Percentiles rank a stretch among this genome's conserved stretches.
Conservation (phyloP, 2,113 vertebrate species). For the Orthochromis indermauri region DNA sequence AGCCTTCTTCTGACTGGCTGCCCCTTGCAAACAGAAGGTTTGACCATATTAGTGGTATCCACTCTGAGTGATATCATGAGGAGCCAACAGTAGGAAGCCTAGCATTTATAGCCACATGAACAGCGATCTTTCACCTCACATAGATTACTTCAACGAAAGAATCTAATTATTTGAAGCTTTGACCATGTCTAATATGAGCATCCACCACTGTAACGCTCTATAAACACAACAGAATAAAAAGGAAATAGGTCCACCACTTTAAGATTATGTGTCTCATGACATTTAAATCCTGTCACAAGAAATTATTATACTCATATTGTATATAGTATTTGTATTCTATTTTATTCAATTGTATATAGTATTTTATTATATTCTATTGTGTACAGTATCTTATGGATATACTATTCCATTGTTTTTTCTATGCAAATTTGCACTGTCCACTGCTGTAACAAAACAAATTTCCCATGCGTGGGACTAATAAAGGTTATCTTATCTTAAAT, state of each 20-base stretch:
- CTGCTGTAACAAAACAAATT: not conserved
- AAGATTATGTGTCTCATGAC: not conserved
- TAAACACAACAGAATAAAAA: not conserved
- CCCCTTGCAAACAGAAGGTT: not conserved
- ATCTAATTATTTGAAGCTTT: not conserved
- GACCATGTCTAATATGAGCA: not conserved
- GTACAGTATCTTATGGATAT: not conserved
- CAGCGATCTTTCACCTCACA: not conserved
- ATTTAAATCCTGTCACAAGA: not conserved
- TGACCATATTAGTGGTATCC: not conserved
- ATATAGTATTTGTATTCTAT: not conserved
- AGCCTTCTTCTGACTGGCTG: not conserved
- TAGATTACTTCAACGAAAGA: not conserved
- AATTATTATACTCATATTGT: not conserved
- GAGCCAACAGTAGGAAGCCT: not conserved
- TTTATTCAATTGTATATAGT: not conserved
- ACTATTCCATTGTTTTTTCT: not conserved
- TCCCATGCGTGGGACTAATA: not conserved
- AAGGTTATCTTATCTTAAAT: rapidly evolving
- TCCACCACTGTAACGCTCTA: not conserved
- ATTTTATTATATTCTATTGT: not conserved
- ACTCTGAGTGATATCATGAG: not conserved
- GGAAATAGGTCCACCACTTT: not conserved
- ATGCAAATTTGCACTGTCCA: not conserved
- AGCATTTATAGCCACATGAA: not conserved